These are phyloP conservation scores for Poecile atricapillus DNA, from an alignment of 2,113 vertebrate genomes.

Conservation along the genomic window DNA sequence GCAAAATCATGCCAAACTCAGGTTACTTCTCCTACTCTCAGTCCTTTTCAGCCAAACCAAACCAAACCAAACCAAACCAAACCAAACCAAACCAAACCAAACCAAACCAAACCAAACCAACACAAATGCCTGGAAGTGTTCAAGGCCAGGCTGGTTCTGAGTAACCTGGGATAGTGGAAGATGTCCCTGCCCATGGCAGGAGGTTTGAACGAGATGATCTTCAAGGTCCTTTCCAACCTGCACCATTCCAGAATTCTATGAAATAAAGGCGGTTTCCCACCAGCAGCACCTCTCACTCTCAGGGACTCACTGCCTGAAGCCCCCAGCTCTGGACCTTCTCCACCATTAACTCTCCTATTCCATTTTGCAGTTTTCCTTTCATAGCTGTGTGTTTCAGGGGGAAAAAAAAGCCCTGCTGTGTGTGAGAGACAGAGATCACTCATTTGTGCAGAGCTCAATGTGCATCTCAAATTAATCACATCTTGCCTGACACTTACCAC, in stretches of 20 bases:
- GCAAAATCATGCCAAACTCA: not conserved
- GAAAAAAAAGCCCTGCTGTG: not conserved
- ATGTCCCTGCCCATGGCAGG: not conserved
- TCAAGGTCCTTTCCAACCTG: not conserved
- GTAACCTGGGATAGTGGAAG: not conserved
- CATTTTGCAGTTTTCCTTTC: not conserved
- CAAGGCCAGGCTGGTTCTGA: not conserved
- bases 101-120: not conserved
- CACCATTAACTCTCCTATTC: not conserved
- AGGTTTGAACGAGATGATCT: not conserved
- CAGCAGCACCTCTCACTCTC: rapidly evolving
- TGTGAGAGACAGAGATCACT: not conserved
- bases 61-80: not conserved
- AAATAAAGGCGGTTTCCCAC: not conserved
- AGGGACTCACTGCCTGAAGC: not conserved
- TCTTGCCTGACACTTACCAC: not conserved
- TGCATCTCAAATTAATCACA: not conserved
- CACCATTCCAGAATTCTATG: not conserved
- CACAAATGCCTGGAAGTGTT: not conserved
- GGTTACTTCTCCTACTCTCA: not conserved
- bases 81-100: not conserved
- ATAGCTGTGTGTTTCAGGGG: not conserved
- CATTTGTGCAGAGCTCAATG: not conserved
- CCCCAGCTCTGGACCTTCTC: not conserved
- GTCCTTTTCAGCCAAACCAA: not conserved